Percentiles rank a stretch among this genome's conserved stretches.
Conservation (phyloP, 2,888 invertebrate genomes). For the Drosophila anomalata region DNA sequence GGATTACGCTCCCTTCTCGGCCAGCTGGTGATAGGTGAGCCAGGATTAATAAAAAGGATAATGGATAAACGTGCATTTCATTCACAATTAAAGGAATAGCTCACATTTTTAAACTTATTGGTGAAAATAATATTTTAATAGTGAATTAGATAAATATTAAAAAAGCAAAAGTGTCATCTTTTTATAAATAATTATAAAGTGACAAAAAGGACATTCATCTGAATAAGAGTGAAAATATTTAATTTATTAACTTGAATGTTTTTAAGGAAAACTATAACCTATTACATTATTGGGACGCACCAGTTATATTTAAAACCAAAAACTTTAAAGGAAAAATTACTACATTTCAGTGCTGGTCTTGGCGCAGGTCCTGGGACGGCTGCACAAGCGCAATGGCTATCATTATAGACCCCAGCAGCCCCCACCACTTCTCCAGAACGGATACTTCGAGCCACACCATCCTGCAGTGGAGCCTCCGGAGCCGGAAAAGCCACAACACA, state of each 20-base stretch:
- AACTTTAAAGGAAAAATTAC: too few relatives aligned
- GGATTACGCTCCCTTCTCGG: conserved; percentile 48
- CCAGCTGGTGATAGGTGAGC: conserved; percentile 63
- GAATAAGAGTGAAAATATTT: too few relatives aligned
- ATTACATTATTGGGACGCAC: too few relatives aligned
- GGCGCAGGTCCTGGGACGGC: conserved; percentile 52
- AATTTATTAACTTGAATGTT: too few relatives aligned
- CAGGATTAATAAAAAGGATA: neutral
- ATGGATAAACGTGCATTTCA: neutral
- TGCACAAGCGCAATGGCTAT: conserved; percentile 80
- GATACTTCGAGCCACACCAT: conserved; percentile 62
- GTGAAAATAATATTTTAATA: too few relatives aligned
- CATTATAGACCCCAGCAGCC: conserved; percentile 64
- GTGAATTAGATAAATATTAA: too few relatives aligned
- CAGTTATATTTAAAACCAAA: too few relatives aligned
- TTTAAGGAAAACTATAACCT: too few relatives aligned
- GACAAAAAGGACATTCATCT: too few relatives aligned
- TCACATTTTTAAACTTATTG: too few relatives aligned
- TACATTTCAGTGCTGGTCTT: conserved; percentile 51
- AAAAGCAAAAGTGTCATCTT: too few relatives aligned
- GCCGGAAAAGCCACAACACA: conserved; percentile 32
- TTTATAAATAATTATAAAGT: too few relatives aligned
- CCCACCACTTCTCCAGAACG: conserved; percentile 46
- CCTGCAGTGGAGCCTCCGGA: conserved; percentile 35
- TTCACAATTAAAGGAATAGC: neutral